A percentile compares a stretch with the other conserved stretches of the same genome.
These are phyloP conservation scores for Ageneiosus marmoratus DNA, from an alignment of 2,113 vertebrate genomes.

Conservation along the genomic window DNA sequence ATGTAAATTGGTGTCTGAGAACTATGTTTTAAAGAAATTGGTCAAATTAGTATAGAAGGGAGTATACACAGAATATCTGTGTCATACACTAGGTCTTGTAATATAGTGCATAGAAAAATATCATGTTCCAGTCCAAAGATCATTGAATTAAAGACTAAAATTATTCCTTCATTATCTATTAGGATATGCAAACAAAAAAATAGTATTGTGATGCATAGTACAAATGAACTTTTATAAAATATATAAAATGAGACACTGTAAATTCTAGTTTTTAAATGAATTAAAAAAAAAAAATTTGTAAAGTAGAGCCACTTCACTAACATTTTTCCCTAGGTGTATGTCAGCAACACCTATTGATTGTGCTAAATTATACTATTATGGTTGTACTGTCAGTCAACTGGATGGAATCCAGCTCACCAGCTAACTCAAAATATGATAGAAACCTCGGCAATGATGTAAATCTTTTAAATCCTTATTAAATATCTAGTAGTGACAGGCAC, in stretches of 20 bases:
- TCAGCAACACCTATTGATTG: too few relatives aligned
- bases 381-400: not conserved
- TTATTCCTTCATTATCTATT: not conserved
- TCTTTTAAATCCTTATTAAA: not conserved
- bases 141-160: not conserved
- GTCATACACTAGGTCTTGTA: not conserved
- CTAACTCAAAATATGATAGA: not conserved
- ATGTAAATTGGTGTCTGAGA: constrained; percentile 4
- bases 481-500: not conserved
- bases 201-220: not conserved
- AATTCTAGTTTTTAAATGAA: not conserved
- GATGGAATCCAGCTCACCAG: not conserved
- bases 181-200: not conserved
- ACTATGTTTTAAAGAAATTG: not conserved
- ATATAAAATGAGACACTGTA: not conserved
- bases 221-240: not conserved
- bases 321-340: not conserved
- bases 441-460: not conserved
- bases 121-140: not conserved
- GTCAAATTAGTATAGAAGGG: not conserved
- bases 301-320: not conserved
- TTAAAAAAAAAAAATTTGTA: too few relatives aligned
- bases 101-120: not conserved
- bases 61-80: not conserved
- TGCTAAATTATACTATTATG: not conserved